phyloP scores from a whole-genome alignment of 2,113 vertebrate species.

The Lamprologus sp. region DNA sequence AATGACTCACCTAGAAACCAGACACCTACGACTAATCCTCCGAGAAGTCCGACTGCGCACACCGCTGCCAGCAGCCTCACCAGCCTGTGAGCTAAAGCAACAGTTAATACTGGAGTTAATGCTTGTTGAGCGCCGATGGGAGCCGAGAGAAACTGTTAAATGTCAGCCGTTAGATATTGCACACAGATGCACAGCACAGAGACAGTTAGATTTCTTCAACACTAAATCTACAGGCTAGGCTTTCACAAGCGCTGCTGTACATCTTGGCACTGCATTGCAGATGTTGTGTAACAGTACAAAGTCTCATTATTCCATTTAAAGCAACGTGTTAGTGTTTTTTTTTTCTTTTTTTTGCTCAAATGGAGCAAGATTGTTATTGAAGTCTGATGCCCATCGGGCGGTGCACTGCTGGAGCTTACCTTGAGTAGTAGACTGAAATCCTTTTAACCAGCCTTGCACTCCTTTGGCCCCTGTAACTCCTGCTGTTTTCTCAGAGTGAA shows the following conservation, averaged over 20 bases:
- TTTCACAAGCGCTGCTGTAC: background rate
- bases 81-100: constrained; percentile 57
- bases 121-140: background rate
- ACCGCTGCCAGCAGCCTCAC: constrained; percentile 66
- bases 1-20: constrained; percentile 77
- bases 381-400: background rate
- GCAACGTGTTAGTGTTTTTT: background rate
- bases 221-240: background rate
- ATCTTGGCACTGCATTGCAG: background rate
- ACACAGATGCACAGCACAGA: background rate
- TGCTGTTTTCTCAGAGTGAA: background rate
- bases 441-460: constrained; percentile 39
- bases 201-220: background rate
- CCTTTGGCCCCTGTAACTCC: background rate
- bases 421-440: constrained; percentile 38
- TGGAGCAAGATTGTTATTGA: background rate
- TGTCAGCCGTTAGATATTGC: background rate
- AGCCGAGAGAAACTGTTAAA: constrained; percentile 17
- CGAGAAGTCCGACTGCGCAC: constrained; percentile 65
- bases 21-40: constrained; percentile 62
- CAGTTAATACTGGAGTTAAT: constrained; percentile 29
- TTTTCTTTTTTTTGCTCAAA: background rate
- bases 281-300: background rate
- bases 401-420: constrained; percentile 28
- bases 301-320: background rate